Evolutionary conservation across 1,140 invertebrate genomes (phyloP).

Genomic region (Vollenhovia emeryi): DNA sequence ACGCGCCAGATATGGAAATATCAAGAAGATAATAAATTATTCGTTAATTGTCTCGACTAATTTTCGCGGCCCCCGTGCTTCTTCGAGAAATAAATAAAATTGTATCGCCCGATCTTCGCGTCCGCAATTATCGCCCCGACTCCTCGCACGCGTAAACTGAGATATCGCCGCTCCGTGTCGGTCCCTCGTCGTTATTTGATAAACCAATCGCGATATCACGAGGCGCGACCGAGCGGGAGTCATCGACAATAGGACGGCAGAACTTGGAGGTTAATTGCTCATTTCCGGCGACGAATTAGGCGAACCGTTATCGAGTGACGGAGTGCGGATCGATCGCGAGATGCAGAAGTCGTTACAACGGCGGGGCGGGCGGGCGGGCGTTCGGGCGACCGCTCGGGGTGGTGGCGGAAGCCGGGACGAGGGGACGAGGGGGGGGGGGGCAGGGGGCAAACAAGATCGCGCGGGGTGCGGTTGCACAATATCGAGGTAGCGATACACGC

Average conservation of each 20-base stretch:
- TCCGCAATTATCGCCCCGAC: background rate
- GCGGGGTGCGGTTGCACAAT: conserved; percentile 40
- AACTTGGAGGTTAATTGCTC: conserved; percentile 34
- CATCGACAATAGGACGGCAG: background rate
- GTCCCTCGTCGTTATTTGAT: background rate
- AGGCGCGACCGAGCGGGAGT: background rate
- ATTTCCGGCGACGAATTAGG: conserved; percentile 31
- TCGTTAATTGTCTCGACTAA: background rate
- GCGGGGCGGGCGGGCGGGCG: background rate
- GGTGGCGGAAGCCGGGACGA: too few relatives aligned
- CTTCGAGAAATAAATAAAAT: background rate
- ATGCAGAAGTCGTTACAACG: conserved; percentile 20
- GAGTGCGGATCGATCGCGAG: conserved; percentile 29
- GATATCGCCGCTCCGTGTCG: background rate
- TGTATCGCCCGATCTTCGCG: background rate
- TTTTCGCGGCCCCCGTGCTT: background rate
- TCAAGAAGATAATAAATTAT: background rate
- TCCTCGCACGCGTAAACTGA: background rate
- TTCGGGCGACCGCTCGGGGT: too few relatives aligned
- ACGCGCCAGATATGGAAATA: background rate
- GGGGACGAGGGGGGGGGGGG: background rate
- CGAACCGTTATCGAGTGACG: conserved; percentile 36
- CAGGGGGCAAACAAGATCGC: conserved; percentile 38
- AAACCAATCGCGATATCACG: conserved; percentile 8
- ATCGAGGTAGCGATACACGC: conserved; percentile 46